A percentile compares a stretch with the other conserved stretches of the same genome.
phyloP scores from a whole-genome alignment of 2,888 invertebrate genomes.

The Eristalis tenax region DNA sequence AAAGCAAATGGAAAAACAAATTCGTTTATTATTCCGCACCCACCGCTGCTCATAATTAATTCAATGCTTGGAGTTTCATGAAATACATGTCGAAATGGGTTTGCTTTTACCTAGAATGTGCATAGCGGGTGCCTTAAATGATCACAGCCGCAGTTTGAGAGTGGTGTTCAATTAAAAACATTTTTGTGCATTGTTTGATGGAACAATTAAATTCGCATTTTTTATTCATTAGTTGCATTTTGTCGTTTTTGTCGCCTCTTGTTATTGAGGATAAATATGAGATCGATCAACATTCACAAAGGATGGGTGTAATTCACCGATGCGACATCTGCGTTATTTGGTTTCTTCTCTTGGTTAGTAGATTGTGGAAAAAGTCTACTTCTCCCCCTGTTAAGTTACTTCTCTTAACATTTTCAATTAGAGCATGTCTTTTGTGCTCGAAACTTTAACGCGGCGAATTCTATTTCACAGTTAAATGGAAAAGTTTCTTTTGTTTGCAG shows the following conservation, averaged over 20 bases:
- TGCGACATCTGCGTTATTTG: not conserved
- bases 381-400: no score
- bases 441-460: not conserved
- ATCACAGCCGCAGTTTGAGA: slow-evolving; percentile 1
- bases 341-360: not conserved
- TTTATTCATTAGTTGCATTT: not conserved
- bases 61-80: slow-evolving; percentile 16
- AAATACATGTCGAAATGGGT: slow-evolving; percentile 13
- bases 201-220: not conserved
- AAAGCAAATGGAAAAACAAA: slow-evolving; percentile 16
- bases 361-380: not conserved
- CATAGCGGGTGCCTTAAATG: not conserved
- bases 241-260: not conserved
- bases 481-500: not conserved
- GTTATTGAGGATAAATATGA: no score
- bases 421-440: not conserved
- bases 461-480: not conserved
- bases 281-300: no score
- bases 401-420: not conserved
- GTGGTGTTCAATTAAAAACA: slow-evolving; percentile 22
- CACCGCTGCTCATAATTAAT: not conserved
- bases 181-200: slow-evolving; percentile 1
- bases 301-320: no score
- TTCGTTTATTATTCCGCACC: slow-evolving; percentile 3
- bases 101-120: not conserved